Evolutionary conservation across 2,797 vertebrate genomes (phyloP).

Genomic region (Enteromius anoplus): DNA sequence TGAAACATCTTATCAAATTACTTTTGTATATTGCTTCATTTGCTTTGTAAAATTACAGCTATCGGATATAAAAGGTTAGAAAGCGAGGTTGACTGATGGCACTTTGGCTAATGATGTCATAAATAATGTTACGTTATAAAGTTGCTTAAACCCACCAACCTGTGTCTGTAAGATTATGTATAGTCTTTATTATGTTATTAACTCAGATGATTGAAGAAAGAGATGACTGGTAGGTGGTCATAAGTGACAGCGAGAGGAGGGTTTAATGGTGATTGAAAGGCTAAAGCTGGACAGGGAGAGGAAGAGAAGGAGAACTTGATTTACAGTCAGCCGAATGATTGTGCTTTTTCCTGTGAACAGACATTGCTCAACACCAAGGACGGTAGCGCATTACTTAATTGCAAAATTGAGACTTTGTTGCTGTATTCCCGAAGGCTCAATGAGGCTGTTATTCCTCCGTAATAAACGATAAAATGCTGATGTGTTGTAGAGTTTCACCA

Average conservation of each 20-base stretch:
- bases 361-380: constrained; percentile 57
- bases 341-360: constrained; percentile 63
- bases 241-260: constrained; percentile 46
- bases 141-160: constrained; percentile 4
- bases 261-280: constrained; percentile 62
- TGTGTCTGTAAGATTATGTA: constrained; percentile 44
- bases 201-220: constrained; percentile 25
- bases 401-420: constrained; percentile 56
- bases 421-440: constrained; percentile 60
- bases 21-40: not conserved
- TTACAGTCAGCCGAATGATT: constrained; percentile 54
- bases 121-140: constrained; percentile 22
- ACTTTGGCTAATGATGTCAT: constrained; percentile 34
- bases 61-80: constrained; percentile 10
- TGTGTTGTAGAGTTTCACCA: constrained; percentile 61
- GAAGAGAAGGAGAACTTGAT: constrained; percentile 58
- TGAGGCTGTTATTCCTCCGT: constrained; percentile 57
- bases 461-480: constrained; percentile 66
- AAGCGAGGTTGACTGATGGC: not conserved
- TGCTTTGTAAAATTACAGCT: constrained; percentile 5
- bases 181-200: constrained; percentile 41
- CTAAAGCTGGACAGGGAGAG: constrained; percentile 2
- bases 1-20: not conserved
- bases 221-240: constrained; percentile 52
- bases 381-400: constrained; percentile 62